phyloP scores from a whole-genome alignment of 1,140 invertebrate genomes.

The Prorops nasuta region DNA sequence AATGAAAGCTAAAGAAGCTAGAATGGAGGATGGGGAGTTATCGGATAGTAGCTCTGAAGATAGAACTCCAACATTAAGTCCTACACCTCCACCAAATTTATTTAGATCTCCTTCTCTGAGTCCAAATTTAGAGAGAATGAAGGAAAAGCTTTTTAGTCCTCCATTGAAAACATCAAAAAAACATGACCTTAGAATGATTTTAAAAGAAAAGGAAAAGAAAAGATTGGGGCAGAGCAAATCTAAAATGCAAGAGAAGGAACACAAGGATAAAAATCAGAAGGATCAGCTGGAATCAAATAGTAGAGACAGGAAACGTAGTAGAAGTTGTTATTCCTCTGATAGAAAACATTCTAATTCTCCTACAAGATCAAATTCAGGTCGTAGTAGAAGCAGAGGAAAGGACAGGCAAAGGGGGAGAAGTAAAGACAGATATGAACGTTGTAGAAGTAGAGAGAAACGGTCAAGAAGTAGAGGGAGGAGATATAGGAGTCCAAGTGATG shows the following conservation, averaged over 20 bases:
- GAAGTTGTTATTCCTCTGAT: slow-evolving; percentile 34
- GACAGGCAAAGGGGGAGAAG: too few relatives aligned
- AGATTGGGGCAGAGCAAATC: slow-evolving; percentile 36
- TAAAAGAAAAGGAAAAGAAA: slow-evolving; percentile 55
- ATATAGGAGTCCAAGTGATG: slow-evolving; percentile 43
- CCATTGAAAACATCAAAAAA: slow-evolving; percentile 36
- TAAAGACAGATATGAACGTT: slow-evolving; percentile 38
- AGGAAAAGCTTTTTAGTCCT: too few relatives aligned
- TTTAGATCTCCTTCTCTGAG: too few relatives aligned
- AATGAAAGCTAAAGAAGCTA: slow-evolving; percentile 61
- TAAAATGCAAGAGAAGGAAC: too few relatives aligned
- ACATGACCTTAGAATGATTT: slow-evolving; percentile 51
- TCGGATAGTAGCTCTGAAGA: slow-evolving; percentile 60
- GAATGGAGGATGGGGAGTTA: slow-evolving; percentile 65
- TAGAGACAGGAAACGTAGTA: slow-evolving; percentile 29
- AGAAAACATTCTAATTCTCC: slow-evolving; percentile 31
- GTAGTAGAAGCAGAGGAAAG: slow-evolving; percentile 39
- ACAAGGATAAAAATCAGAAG: slow-evolving; percentile 46
- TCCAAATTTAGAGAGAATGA: too few relatives aligned
- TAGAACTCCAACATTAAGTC: slow-evolving; percentile 50
- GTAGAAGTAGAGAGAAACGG: slow-evolving; percentile 37
- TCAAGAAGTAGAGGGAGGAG: slow-evolving; percentile 41
- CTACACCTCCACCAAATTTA: slow-evolving; percentile 39
- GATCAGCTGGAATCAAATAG: slow-evolving; percentile 33
- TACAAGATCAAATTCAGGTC: slow-evolving; percentile 20